Percentiles rank a stretch among this genome's conserved stretches.
These are phyloP conservation scores for Odontamblyopus lacepedii DNA, from an alignment of 2,797 vertebrate species.

Conservation along the genomic window DNA sequence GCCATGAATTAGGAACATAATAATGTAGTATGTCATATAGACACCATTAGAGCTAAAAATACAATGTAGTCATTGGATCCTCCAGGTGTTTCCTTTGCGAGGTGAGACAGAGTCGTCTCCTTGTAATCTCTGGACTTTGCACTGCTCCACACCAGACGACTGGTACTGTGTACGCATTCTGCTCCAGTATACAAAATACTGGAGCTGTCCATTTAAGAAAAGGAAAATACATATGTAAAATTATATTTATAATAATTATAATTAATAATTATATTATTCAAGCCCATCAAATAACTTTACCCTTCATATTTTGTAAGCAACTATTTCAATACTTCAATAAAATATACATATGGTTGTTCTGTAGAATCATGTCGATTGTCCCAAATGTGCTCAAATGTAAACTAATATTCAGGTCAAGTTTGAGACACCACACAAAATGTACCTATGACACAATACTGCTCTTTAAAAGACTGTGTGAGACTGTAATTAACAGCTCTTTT, in stretches of 20 bases:
- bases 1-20: slow-evolving; percentile 16
- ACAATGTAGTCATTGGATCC: slow-evolving; percentile 14
- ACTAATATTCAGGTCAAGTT: not conserved
- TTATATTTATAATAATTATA: not conserved
- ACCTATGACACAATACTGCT: slow-evolving; percentile 63
- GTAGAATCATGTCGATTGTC: not conserved
- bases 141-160: not conserved
- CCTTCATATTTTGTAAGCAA: not conserved
- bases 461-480: slow-evolving; percentile 66
- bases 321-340: not conserved
- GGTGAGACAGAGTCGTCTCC: slow-evolving; percentile 8
- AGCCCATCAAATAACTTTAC: not conserved
- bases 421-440: slow-evolving; percentile 11
- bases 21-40: slow-evolving; percentile 9
- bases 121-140: slow-evolving; percentile 10
- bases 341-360: not conserved
- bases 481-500: slow-evolving; percentile 82
- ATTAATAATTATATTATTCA: not conserved
- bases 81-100: slow-evolving; percentile 55
- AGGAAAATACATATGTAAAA: not conserved
- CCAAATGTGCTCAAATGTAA: not conserved
- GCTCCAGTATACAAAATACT: not conserved
- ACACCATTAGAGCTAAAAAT: slow-evolving; percentile 42
- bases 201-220: not conserved
- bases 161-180: not conserved